phyloP scores from a whole-genome alignment of 2,113 vertebrate genomes.

The Perca schrenkii region DNA sequence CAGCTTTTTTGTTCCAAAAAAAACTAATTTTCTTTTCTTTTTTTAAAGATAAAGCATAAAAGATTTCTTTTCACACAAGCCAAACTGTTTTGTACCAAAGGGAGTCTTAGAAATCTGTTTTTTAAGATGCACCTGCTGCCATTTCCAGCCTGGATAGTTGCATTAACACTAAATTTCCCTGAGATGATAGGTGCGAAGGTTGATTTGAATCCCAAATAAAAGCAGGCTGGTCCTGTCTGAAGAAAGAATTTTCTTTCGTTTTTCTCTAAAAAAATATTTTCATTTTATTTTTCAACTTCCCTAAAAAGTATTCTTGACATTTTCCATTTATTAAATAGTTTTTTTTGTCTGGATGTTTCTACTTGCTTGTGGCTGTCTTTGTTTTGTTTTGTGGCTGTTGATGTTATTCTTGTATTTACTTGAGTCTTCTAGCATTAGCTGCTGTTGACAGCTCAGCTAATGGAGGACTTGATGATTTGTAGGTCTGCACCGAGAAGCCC shows the following conservation, averaged over 20 bases:
- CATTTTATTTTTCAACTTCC: slow-evolving; percentile 26
- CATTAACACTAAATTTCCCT: slow-evolving; percentile 10
- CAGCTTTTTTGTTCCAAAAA: slow-evolving; percentile 12
- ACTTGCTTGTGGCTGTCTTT: slow-evolving; percentile 33
- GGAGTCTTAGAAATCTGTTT: background rate
- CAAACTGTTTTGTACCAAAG: slow-evolving; percentile 23
- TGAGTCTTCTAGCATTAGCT: slow-evolving; percentile 64
- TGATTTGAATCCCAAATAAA: slow-evolving; percentile 17
- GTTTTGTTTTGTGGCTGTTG: slow-evolving; percentile 30
- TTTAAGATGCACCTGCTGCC: slow-evolving; percentile 18
- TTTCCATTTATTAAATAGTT: background rate
- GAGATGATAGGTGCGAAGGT: background rate
- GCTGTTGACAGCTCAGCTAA: slow-evolving; percentile 76
- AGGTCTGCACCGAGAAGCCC: slow-evolving; percentile 69
- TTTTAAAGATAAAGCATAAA: slow-evolving; percentile 9
- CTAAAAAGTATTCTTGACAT: slow-evolving; percentile 14
- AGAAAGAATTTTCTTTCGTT: slow-evolving; percentile 1
- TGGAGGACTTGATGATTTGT: slow-evolving; percentile 78
- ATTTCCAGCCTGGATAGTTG: background rate
- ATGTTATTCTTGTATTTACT: slow-evolving; percentile 56
- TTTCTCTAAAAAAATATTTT: slow-evolving; percentile 17
- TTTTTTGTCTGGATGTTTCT: slow-evolving; percentile 11
- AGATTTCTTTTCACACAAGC: slow-evolving; percentile 19
- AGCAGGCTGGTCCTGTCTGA: slow-evolving; percentile 76
- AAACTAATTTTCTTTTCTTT: background rate